phyloP scores from a whole-genome alignment of 2,797 vertebrate species.

The Fistularia commersonii region DNA sequence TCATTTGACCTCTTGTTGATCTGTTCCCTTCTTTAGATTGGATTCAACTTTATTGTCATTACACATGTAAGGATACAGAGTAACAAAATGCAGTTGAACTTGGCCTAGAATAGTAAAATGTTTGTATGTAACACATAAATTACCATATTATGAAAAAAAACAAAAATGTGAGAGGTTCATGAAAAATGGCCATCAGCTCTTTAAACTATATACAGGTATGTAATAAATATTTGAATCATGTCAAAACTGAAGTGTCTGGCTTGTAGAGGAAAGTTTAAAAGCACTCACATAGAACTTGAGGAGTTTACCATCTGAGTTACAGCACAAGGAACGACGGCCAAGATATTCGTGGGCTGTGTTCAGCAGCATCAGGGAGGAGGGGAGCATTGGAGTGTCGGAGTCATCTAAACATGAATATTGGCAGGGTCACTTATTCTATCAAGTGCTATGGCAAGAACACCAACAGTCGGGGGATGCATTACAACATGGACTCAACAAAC shows the following conservation, averaged over 20 bases:
- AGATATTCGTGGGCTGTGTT: constrained; percentile 96
- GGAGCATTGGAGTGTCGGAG: constrained; percentile 84
- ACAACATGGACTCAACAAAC: constrained; percentile 60
- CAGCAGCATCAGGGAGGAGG: constrained; percentile 94
- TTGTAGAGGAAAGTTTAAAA: neutral
- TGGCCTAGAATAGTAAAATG: neutral
- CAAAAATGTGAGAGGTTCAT: too few species aligned
- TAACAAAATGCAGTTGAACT: too few species aligned
- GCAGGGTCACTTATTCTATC: neutral
- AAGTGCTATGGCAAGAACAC: too few species aligned
- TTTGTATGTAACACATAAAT: too few species aligned
- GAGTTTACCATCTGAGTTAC: constrained; percentile 89
- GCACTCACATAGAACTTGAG: constrained; percentile 93
- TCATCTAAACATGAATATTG: constrained; percentile 71
- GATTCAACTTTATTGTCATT: too few species aligned
- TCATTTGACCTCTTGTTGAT: too few species aligned
- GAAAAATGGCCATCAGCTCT: neutral
- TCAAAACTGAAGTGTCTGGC: neutral
- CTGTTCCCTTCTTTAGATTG: too few species aligned
- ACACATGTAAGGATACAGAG: too few species aligned
- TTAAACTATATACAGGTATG: neutral
- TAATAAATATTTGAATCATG: neutral
- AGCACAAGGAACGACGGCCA: constrained; percentile 92
- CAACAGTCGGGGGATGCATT: constrained; percentile 2
- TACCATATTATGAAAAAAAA: too few species aligned